A percentile compares a stretch with the other conserved stretches of the same genome.
Conservation (phyloP, 2,888 invertebrate species). For the Mantis religiosa region DNA sequence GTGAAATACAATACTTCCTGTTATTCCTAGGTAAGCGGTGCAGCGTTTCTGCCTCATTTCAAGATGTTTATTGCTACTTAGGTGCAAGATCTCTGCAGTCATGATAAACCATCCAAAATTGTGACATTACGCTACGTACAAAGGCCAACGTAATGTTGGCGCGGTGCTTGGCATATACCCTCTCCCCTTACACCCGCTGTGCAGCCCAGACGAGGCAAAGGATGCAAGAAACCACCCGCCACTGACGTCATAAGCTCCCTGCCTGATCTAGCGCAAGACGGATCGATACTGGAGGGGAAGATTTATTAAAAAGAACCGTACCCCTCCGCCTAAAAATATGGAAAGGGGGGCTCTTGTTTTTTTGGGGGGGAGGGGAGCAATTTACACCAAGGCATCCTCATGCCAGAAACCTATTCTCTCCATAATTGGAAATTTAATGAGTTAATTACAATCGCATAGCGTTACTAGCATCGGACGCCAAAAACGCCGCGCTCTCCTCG, state of each 20-base stretch:
- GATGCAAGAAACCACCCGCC: neutral
- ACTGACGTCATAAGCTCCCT: neutral
- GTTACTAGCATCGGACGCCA: neutral
- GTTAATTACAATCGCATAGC: neutral
- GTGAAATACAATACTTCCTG: too few relatives aligned
- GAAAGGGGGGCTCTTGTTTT: neutral
- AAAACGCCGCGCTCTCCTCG: neutral
- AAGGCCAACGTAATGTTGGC: neutral
- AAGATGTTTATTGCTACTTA: too few relatives aligned
- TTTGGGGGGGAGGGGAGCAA: neutral
- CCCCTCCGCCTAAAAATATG: neutral
- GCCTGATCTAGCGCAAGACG: neutral
- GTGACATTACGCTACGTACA: too few relatives aligned
- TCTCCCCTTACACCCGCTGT: neutral
- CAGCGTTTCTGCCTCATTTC: too few relatives aligned
- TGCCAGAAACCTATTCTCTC: neutral
- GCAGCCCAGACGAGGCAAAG: neutral
- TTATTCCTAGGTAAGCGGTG: too few relatives aligned
- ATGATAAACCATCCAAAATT: too few relatives aligned
- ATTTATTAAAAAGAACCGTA: neutral
- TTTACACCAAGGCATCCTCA: neutral
- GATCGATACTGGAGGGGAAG: neutral
- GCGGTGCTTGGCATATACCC: neutral
- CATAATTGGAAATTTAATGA: neutral
- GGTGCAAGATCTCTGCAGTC: too few relatives aligned